These are phyloP conservation scores for Leucopsar rothschildi DNA, from an alignment of 2,113 vertebrate species.

Conservation along the genomic window DNA sequence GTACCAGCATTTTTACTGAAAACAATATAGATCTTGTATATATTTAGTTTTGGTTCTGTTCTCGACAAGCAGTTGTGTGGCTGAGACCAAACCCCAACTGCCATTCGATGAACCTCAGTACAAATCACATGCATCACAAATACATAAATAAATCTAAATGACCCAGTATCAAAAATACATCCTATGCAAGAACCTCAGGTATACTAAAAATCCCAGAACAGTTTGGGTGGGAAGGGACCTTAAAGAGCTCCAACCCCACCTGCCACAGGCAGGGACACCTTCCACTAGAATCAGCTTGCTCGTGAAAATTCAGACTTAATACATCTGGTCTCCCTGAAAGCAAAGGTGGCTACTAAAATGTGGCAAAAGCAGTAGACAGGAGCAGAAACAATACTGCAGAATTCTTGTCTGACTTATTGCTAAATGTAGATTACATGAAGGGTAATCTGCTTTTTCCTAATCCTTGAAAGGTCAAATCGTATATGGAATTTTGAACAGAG, in stretches of 20 bases:
- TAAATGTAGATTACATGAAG: constrained; percentile 43
- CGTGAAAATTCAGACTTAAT: constrained; percentile 67
- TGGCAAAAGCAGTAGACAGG: constrained; percentile 25
- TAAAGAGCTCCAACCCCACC: not conserved
- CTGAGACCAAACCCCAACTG: not conserved
- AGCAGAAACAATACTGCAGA: constrained; percentile 19
- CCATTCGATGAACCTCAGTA: not conserved
- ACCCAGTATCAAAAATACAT: constrained; percentile 72
- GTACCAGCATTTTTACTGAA: constrained; percentile 6
- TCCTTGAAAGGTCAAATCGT: constrained; percentile 29
- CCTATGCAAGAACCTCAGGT: constrained; percentile 59
- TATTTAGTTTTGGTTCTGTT: constrained; percentile 13
- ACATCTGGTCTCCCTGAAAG: constrained; percentile 57
- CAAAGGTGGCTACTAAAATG: constrained; percentile 22
- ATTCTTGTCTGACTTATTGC: constrained; percentile 64
- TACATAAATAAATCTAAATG: constrained; percentile 61
- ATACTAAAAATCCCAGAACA: constrained; percentile 22
- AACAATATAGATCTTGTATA: not conserved
- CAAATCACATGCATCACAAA: constrained; percentile 18
- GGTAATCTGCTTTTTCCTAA: constrained; percentile 24
- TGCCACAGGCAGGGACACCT: not conserved
- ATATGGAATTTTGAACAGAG: not conserved
- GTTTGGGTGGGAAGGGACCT: not conserved
- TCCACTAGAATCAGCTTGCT: not conserved
- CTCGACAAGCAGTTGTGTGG: constrained; percentile 19